These are phyloP conservation scores for Disparrhopalites patrizii DNA, from an alignment of 2,888 invertebrate species.

Conservation along the genomic window DNA sequence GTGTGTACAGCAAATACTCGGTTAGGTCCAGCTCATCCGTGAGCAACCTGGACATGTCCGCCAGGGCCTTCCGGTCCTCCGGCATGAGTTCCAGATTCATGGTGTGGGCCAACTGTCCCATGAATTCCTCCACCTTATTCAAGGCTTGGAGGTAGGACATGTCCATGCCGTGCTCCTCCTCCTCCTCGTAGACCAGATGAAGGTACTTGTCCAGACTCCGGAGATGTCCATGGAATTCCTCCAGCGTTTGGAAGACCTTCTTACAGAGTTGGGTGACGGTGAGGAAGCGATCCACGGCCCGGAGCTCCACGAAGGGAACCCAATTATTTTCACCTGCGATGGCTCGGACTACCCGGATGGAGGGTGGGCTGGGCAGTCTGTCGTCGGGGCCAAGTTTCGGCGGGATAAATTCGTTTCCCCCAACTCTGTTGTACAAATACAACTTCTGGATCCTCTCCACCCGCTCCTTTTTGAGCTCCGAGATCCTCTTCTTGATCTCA, in stretches of 20 bases:
- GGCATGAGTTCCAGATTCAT: not conserved
- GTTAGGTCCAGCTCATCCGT: slow-evolving; percentile 21
- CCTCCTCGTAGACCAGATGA: not conserved
- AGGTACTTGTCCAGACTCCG: slow-evolving; percentile 2
- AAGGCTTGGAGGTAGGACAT: slow-evolving; percentile 13
- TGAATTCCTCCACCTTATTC: not conserved
- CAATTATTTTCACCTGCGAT: not conserved
- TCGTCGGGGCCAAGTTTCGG: not conserved
- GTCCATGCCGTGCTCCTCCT: not conserved
- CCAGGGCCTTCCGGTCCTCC: slow-evolving; percentile 6
- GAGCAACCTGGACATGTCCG: not conserved
- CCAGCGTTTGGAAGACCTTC: slow-evolving; percentile 10
- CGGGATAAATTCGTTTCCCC: not conserved
- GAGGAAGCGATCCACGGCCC: not conserved
- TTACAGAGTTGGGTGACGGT: slow-evolving; percentile 12
- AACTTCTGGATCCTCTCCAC: not conserved
- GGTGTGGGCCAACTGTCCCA: not conserved
- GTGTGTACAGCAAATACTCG: slow-evolving; percentile 13
- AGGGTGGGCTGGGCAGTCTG: not conserved
- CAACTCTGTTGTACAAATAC: slow-evolving; percentile 7
- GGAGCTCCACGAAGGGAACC: not conserved
- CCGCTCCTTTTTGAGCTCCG: not conserved
- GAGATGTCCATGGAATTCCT: not conserved
- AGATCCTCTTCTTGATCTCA: not conserved
- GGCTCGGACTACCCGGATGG: not conserved